Evolutionary conservation across 2,888 invertebrate species (phyloP), one percentile per base, ranked within the genome.

Genomic region (Fragum fragum): DNA sequence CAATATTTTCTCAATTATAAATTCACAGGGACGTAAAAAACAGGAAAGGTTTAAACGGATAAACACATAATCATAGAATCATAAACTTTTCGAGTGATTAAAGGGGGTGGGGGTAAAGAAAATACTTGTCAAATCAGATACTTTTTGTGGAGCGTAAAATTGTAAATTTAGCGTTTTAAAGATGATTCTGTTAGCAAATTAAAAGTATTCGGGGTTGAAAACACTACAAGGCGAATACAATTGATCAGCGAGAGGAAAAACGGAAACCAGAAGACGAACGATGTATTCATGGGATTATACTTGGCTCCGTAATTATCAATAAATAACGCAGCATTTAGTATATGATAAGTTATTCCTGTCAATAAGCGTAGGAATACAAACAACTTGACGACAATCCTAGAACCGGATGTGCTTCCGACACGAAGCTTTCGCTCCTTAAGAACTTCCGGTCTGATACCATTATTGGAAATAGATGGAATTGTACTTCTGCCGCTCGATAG

Each of bases 401-500:
- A 61, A 61, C 61, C 61, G 61, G 61, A 61, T 18, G 32, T 61
- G 28, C 32, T n/a, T 61, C 61, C 61, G 61, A 18, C 61, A 5
- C 16, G 18, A 16, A 29, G 18, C n/a, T 61, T 32, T 28, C 32
- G 5, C n/a, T 32, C 32, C 29, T 16, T 61, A 61, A 61, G n/a
- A n/a, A 32, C 29, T 61, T 61, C 61, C 61, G 32, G 61, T 61
- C 32, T 14, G 61, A 32, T n/a, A 47, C 18, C 47, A 14, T 47
- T 47, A 47, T 47, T 47, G 14, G 47, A 47, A n/a, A 47, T 47
- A 47, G 14, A 47, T 47, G 47, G 47, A 47, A 57, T 57, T 57
- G 57, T 7, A 21, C 57, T 26, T 5, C 14, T 26, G 57, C 7
- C 9, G 26, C 5, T 57, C 57, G 9, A 57, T 26, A 23, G 9